A percentile compares a stretch with the other conserved stretches of the same genome.
phyloP scores from a whole-genome alignment of 2,797 vertebrate species.

The Pitangus sulphuratus region DNA sequence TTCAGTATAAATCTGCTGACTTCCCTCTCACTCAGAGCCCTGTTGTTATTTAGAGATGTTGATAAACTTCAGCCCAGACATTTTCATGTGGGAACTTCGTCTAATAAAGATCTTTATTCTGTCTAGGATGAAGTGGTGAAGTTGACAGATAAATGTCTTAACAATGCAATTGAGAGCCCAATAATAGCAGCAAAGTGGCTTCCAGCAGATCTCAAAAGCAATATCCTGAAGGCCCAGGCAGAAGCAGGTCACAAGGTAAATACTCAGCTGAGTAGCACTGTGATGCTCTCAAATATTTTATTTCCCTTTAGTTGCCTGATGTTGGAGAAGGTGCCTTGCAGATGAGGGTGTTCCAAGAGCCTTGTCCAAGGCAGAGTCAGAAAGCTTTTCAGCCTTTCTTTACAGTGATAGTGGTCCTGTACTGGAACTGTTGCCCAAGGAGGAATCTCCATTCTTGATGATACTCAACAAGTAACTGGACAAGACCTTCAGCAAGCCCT shows the following conservation, averaged over 20 bases:
- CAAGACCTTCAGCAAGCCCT: not conserved
- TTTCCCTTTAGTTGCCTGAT: not conserved
- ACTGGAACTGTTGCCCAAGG: accelerated
- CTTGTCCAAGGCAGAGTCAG: not conserved
- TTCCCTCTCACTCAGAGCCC: not conserved
- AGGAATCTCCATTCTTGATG: not conserved
- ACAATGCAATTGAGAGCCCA: slow-evolving; percentile 83
- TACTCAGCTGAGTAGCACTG: not conserved
- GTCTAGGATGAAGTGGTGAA: slow-evolving; percentile 90
- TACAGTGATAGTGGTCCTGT: not conserved
- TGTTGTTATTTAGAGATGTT: not conserved
- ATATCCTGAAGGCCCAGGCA: slow-evolving; percentile 92
- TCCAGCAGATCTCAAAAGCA: slow-evolving; percentile 91
- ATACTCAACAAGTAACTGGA: not conserved
- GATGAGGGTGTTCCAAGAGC: not conserved
- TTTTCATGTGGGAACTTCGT: not conserved
- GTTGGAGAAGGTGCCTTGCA: not conserved
- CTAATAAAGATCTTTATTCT: slow-evolving; percentile 17
- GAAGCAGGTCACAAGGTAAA: slow-evolving; percentile 88
- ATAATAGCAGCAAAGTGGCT: slow-evolving; percentile 69
- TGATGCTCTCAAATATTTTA: not conserved
- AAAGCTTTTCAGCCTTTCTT: not conserved
- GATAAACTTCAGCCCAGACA: not conserved
- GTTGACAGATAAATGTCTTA: slow-evolving; percentile 90
- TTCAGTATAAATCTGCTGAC: not conserved